Evolutionary conservation across 2,797 vertebrate species (phyloP).

Genomic region (Micromesistius poutassou): DNA sequence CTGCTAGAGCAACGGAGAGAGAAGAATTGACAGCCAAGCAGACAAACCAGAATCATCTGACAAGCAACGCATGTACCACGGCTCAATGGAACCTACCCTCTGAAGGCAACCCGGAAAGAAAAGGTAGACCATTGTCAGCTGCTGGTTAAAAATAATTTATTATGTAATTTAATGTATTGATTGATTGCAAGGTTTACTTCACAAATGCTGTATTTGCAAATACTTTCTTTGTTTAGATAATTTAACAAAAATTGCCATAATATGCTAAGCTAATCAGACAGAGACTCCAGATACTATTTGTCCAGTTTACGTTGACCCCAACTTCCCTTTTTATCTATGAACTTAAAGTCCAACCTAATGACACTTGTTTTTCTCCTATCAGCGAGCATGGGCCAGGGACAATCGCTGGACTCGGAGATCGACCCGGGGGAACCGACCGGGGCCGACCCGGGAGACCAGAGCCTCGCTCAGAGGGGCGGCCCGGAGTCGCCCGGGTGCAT

Average conservation of each 20-base stretch:
- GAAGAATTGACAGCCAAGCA: slow-evolving; percentile 4
- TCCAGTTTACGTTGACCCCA: not conserved
- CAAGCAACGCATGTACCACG: not conserved
- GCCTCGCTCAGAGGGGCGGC: not conserved
- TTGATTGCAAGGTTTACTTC: not conserved
- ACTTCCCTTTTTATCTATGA: not conserved
- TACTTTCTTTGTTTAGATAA: not conserved
- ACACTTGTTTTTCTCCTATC: slow-evolving; percentile 15
- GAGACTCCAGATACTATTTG: not conserved
- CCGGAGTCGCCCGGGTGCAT: slow-evolving; percentile 17
- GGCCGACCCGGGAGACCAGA: slow-evolving; percentile 7
- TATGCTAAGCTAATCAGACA: not conserved
- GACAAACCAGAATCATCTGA: slow-evolving; percentile 3
- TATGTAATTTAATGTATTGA: not conserved
- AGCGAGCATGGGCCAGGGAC: slow-evolving; percentile 60
- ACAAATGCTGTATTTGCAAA: not conserved
- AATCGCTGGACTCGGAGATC: slow-evolving; percentile 42
- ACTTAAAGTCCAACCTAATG: slow-evolving; percentile 4
- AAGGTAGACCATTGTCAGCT: slow-evolving; percentile 23
- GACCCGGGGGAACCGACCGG: slow-evolving; percentile 21
- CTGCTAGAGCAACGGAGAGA: slow-evolving; percentile 19
- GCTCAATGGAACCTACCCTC: not conserved
- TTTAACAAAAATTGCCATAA: not conserved
- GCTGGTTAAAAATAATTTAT: not conserved
- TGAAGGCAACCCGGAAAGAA: slow-evolving; percentile 18